phyloP scores from a whole-genome alignment of 1,140 invertebrate species.

The Rhagoletis zephyria region DNA sequence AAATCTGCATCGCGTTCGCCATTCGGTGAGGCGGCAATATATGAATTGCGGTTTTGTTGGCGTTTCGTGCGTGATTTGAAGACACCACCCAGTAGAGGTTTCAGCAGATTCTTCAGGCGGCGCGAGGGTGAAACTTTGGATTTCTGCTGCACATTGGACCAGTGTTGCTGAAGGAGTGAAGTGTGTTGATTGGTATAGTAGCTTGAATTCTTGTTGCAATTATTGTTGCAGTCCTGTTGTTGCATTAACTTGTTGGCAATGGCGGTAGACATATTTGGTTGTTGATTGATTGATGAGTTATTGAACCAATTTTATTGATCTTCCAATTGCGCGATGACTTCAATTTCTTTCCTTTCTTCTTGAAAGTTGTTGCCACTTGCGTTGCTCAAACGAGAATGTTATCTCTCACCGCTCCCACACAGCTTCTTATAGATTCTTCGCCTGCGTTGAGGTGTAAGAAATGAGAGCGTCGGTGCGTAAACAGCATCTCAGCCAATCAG shows the following conservation, averaged over 20 bases:
- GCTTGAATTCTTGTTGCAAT: slow-evolving; percentile 5
- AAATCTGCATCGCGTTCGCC: slow-evolving; percentile 70
- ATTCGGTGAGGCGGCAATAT: slow-evolving; percentile 65
- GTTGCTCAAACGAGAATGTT: neutral
- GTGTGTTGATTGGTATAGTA: neutral
- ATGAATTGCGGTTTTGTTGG: slow-evolving; percentile 68
- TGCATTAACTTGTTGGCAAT: neutral
- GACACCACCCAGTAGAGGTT: slow-evolving; percentile 65
- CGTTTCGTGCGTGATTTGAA: slow-evolving; percentile 59
- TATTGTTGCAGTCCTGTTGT: slow-evolving; percentile 41
- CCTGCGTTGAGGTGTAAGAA: slow-evolving; percentile 13
- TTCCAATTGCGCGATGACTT: neutral
- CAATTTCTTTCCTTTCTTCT: neutral
- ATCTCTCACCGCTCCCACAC: neutral
- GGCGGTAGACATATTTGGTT: neutral
- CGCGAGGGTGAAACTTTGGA: slow-evolving; percentile 69
- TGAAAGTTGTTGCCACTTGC: slow-evolving; percentile 38
- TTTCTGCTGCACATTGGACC: slow-evolving; percentile 56
- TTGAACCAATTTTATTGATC: neutral
- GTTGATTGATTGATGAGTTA: neutral
- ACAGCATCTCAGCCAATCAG: slow-evolving; percentile 68
- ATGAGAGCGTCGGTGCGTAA: neutral
- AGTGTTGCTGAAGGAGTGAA: neutral
- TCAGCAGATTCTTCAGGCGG: slow-evolving; percentile 66
- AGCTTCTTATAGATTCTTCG: slow-evolving; percentile 31